Conservation (phyloP, 2,888 invertebrate genomes). For the Byasa hedistus region DNA sequence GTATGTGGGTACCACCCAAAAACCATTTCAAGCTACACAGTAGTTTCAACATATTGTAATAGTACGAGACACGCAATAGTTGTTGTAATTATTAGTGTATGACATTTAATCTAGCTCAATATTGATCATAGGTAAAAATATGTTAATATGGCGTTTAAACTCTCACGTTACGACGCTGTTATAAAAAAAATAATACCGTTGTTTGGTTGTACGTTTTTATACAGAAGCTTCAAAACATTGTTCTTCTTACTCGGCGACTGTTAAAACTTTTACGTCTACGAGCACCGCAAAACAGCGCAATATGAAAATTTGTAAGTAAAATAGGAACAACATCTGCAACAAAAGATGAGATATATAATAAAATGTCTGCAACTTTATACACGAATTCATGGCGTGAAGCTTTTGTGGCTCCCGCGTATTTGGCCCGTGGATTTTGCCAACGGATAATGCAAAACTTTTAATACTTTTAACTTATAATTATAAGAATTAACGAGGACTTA, state of each 20-base stretch:
- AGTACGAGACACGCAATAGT: too few species aligned
- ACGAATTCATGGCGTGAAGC: neutral
- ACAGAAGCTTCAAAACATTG: neutral
- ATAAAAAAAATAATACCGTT: neutral
- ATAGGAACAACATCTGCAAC: conserved; percentile 9
- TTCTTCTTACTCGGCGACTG: neutral
- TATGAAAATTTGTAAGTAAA: conserved; percentile 13
- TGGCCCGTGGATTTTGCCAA: neutral
- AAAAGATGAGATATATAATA: conserved; percentile 2
- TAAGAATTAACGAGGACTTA: neutral
- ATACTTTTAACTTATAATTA: neutral
- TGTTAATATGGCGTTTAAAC: too few species aligned
- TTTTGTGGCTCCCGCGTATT: neutral
- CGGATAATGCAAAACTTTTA: neutral
- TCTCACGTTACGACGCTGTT: neutral
- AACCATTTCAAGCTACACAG: too few species aligned
- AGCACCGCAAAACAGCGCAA: neutral
- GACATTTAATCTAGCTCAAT: too few species aligned
- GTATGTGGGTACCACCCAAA: too few species aligned
- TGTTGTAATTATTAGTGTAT: too few species aligned
- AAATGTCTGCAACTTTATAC: conserved; percentile 6
- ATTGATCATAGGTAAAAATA: too few species aligned
- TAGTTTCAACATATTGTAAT: too few species aligned
- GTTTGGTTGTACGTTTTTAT: neutral
- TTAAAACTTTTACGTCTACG: conserved; percentile 9